Conservation (phyloP, 1,140 invertebrate species). For the Ceratosolen fusciceps region DNA sequence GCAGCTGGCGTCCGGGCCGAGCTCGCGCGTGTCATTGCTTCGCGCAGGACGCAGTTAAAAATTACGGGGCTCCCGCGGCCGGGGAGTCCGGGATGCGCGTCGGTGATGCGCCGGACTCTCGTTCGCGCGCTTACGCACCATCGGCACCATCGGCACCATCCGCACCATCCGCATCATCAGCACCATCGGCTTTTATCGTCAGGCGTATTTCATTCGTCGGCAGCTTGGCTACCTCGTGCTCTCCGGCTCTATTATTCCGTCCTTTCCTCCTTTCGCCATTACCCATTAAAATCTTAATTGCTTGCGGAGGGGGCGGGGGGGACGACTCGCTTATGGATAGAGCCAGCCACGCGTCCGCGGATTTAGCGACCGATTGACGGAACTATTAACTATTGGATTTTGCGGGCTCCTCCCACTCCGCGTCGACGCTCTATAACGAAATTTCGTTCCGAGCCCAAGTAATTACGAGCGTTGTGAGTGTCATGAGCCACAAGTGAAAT, state of each 20-base stretch:
- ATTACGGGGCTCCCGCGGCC: conserved; percentile 12
- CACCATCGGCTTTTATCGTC: neutral
- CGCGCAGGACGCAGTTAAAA: conserved; percentile 9
- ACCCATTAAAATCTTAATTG: neutral
- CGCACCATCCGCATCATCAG: too few relatives aligned
- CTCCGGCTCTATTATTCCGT: neutral
- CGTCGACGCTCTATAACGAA: neutral
- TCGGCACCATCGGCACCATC: too few relatives aligned
- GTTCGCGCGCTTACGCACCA: neutral
- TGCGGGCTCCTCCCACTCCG: too few relatives aligned
- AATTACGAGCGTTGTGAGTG: neutral
- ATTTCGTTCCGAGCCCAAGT: neutral
- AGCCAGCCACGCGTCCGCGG: neutral
- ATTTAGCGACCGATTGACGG: neutral
- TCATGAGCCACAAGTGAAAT: neutral
- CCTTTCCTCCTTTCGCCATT: neutral
- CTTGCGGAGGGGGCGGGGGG: neutral
- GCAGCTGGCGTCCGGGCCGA: neutral
- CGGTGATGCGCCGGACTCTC: neutral
- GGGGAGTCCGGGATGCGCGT: neutral
- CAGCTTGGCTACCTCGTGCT: neutral
- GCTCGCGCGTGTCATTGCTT: neutral
- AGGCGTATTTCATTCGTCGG: neutral
- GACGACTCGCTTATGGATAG: neutral
- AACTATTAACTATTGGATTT: neutral